These are phyloP conservation scores for Panulirus ornatus DNA, from an alignment of 1,140 invertebrate species.

Conservation along the genomic window DNA sequence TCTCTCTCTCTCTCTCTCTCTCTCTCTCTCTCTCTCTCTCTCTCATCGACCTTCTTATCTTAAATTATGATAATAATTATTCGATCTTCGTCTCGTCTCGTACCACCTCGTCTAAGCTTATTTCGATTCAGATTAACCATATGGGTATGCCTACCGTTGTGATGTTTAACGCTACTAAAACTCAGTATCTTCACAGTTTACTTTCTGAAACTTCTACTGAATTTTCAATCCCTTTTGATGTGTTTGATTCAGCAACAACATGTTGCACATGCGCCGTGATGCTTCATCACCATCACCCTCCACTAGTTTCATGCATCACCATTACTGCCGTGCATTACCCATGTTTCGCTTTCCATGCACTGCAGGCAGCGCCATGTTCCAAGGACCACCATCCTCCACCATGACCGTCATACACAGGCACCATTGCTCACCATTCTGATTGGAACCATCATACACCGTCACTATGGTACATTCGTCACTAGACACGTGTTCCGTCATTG, in stretches of 20 bases:
- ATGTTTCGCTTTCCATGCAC: too few species aligned
- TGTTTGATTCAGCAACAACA: background rate
- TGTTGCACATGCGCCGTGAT: background rate
- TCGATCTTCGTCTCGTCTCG: background rate
- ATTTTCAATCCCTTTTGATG: background rate
- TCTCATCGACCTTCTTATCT: background rate
- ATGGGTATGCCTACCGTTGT: background rate
- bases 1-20: background rate
- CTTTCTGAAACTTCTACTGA: background rate
- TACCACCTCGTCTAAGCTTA: background rate
- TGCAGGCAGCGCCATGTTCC: too few species aligned
- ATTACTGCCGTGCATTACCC: too few species aligned
- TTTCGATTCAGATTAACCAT: background rate
- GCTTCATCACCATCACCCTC: background rate
- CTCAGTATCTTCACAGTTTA: background rate
- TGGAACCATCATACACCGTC: too few species aligned
- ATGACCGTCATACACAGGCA: too few species aligned
- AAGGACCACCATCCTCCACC: too few species aligned
- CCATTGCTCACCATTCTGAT: too few species aligned
- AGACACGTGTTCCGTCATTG: too few species aligned
- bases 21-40: conserved; percentile 4
- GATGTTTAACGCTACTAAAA: too few species aligned
- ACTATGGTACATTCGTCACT: too few species aligned
- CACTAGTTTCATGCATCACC: too few species aligned
- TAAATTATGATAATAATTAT: background rate